Conservation (phyloP, 2,797 vertebrate genomes). For the Manis pentadactyla region DNA sequence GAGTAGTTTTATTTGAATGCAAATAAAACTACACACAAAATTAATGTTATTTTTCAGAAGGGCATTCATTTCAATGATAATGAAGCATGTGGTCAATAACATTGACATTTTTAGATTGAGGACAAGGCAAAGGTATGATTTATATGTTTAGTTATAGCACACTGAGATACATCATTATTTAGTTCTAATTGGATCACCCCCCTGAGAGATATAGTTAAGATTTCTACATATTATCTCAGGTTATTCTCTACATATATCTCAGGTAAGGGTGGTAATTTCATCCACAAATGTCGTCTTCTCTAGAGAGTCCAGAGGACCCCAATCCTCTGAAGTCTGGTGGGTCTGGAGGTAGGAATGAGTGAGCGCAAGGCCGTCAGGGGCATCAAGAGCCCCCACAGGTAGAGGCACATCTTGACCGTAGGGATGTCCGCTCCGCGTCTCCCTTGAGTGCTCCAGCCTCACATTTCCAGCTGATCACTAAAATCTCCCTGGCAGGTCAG, state of each 20-base stretch:
- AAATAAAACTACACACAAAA: not conserved
- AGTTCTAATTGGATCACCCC: not conserved
- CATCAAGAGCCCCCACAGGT: too few relatives aligned
- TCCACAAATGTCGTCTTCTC: not conserved
- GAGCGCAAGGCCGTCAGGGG: not conserved
- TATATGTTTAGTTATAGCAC: slow-evolving; percentile 10
- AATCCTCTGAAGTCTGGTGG: not conserved
- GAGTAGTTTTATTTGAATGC: not conserved
- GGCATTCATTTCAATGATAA: not conserved
- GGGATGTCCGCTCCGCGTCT: too few relatives aligned
- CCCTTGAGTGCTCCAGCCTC: not conserved
- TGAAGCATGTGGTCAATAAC: not conserved
- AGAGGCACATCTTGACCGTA: not conserved
- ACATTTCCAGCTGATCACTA: not conserved
- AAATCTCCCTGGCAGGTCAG: not conserved
- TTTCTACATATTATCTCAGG: not conserved
- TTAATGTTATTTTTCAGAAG: slow-evolving; percentile 23
- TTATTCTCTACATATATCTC: too few relatives aligned
- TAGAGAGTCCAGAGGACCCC: not conserved
- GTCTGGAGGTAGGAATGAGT: not conserved
- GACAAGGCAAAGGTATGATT: not conserved
- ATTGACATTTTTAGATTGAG: not conserved
- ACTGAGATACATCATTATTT: not conserved
- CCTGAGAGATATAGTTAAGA: not conserved
- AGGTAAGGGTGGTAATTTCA: not conserved